Conservation (phyloP, 2,888 invertebrate species). For the Diploptera punctata region DNA sequence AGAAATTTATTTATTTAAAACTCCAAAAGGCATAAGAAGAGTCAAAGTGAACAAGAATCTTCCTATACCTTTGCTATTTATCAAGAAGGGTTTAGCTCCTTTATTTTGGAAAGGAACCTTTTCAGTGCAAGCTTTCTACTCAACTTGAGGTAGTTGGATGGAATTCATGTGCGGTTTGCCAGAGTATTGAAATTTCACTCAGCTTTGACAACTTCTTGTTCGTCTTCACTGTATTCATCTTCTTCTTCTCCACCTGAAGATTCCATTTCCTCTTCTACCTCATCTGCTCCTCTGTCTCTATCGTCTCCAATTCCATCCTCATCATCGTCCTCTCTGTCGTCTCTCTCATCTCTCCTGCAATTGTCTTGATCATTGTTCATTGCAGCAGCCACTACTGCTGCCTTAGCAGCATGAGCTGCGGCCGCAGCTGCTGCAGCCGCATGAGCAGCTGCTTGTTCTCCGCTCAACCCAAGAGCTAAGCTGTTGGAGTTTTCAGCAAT, state of each 20-base stretch:
- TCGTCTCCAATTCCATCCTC: slow-evolving; percentile 19
- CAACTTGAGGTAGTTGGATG: slow-evolving; percentile 66
- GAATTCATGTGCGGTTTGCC: slow-evolving; percentile 52
- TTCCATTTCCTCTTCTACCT: slow-evolving; percentile 60
- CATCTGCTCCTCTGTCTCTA: slow-evolving; percentile 33
- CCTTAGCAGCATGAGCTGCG: slow-evolving; percentile 69
- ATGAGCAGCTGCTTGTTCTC: slow-evolving; percentile 66
- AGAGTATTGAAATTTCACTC: slow-evolving; percentile 46
- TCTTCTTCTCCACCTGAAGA: slow-evolving; percentile 63
- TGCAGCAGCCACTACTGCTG: slow-evolving; percentile 48
- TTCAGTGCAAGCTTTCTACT: slow-evolving; percentile 40
- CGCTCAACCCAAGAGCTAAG: slow-evolving; percentile 64
- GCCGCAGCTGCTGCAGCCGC: slow-evolving; percentile 64
- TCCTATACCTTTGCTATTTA: slow-evolving; percentile 16
- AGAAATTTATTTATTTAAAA: no score
- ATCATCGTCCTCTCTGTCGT: slow-evolving; percentile 30
- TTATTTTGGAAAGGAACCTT: slow-evolving; percentile 19
- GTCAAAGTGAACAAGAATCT: no score
- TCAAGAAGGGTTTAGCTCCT: slow-evolving; percentile 15
- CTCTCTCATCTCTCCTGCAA: slow-evolving; percentile 30
- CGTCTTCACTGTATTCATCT: slow-evolving; percentile 59
- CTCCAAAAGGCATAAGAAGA: slow-evolving; percentile 28
- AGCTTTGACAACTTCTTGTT: slow-evolving; percentile 57
- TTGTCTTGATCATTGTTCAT: slow-evolving; percentile 39
- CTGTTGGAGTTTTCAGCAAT: slow-evolving; percentile 84